Conservation (phyloP, 1,140 invertebrate species). For the Trigoniulus corallinus region DNA sequence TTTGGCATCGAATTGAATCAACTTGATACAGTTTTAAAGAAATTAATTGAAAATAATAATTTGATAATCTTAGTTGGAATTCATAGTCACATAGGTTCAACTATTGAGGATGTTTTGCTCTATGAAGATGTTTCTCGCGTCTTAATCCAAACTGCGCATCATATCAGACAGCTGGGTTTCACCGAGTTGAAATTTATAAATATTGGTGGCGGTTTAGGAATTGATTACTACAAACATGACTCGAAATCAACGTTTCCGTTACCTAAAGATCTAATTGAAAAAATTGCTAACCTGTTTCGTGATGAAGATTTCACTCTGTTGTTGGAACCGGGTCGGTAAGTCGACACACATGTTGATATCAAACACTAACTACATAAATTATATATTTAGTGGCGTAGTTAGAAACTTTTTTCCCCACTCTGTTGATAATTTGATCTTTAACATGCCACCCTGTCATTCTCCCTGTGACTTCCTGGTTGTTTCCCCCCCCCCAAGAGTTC, state of each 20-base stretch:
- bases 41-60: conserved; percentile 5
- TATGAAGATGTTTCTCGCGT: conserved; percentile 18
- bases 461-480: no score
- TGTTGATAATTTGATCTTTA: no score
- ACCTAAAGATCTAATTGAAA: conserved; percentile 6
- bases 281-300: background rate
- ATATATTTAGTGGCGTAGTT: no score
- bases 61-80: conserved; percentile 21
- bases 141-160: conserved; percentile 9
- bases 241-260: no score
- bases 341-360: background rate
- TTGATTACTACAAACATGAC: conserved; percentile 18
- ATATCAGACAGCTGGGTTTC: conserved; percentile 15
- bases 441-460: no score
- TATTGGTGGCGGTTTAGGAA: conserved; percentile 28
- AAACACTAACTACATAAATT: conserved; percentile 9
- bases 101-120: conserved; percentile 17
- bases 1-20: conserved; percentile 18
- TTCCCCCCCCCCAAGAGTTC: no score
- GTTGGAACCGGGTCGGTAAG: background rate
- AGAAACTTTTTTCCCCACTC: no score
- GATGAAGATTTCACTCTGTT: conserved; percentile 12
- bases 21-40: conserved; percentile 13
- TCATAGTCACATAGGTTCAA: conserved; percentile 27
- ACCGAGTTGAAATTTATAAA: conserved; percentile 19